Conservation (phyloP, 2,888 invertebrate species). For the Amaurobius ferox region DNA sequence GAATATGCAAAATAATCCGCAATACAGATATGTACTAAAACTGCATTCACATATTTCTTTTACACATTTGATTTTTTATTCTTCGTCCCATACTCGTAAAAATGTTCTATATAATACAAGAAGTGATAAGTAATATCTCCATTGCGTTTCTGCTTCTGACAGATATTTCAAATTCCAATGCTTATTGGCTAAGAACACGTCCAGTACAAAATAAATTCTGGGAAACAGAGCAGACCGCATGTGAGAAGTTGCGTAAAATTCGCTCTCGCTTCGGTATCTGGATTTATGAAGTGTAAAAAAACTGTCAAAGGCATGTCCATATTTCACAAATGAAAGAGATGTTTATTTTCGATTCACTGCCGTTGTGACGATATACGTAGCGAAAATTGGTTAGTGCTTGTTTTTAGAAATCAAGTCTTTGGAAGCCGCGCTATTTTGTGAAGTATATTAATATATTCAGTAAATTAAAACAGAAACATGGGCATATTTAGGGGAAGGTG, state of each 20-base stretch:
- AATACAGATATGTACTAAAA: too few species aligned
- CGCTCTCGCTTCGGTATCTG: background rate
- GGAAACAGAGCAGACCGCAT: background rate
- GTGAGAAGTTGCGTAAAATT: background rate
- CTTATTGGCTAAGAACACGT: background rate
- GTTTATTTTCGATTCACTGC: background rate
- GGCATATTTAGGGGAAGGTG: too few species aligned
- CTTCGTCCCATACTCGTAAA: background rate
- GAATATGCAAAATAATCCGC: too few species aligned
- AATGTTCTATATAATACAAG: background rate
- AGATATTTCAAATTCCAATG: background rate
- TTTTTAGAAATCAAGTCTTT: too few species aligned
- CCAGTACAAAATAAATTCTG: background rate
- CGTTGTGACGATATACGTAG: too few species aligned
- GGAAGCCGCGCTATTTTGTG: too few species aligned
- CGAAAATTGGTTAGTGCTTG: too few species aligned
- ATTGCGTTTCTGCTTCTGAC: background rate
- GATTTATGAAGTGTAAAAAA: background rate
- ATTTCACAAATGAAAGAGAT: background rate
- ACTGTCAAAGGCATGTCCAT: background rate
- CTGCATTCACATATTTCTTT: too few species aligned
- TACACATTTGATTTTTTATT: background rate
- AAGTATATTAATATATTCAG: too few species aligned
- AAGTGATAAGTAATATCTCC: background rate
- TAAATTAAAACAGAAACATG: too few species aligned